Conservation (phyloP, 2,888 invertebrate species). For the Euzophera pinguis region DNA sequence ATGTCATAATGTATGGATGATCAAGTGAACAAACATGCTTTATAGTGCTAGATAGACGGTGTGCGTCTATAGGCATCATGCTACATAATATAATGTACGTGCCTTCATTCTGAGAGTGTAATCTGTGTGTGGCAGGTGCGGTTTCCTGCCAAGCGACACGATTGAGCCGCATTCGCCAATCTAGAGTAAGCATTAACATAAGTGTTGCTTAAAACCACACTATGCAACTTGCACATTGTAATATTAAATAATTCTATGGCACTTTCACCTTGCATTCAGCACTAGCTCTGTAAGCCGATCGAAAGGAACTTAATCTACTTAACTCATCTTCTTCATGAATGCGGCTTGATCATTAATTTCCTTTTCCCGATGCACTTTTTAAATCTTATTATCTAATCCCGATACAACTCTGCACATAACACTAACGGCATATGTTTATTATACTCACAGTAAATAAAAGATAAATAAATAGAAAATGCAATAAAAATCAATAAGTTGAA, state of each 20-base stretch:
- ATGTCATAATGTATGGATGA: background rate
- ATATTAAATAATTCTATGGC: slow-evolving; percentile 19
- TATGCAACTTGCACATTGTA: slow-evolving; percentile 29
- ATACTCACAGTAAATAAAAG: background rate
- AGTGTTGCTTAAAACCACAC: slow-evolving; percentile 34
- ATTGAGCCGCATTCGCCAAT: slow-evolving; percentile 75
- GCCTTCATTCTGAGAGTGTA: slow-evolving; percentile 29
- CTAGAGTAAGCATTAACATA: slow-evolving; percentile 69
- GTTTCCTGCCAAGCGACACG: slow-evolving; percentile 75
- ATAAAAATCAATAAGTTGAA: no score
- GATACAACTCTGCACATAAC: background rate
- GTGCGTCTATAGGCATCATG: background rate
- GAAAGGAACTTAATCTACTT: background rate
- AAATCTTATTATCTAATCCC: background rate
- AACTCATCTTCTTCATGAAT: slow-evolving; percentile 21
- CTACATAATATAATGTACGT: background rate
- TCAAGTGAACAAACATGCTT: background rate
- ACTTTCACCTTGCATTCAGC: slow-evolving; percentile 15
- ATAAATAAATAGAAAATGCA: no score
- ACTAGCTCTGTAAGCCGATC: slow-evolving; percentile 15
- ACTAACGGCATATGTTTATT: background rate
- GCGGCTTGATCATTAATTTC: slow-evolving; percentile 33
- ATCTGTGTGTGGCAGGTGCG: slow-evolving; percentile 73
- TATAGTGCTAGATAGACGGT: background rate
- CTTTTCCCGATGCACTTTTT: slow-evolving; percentile 10